These are phyloP conservation scores for Drosophila lutescens DNA, from an alignment of 2,888 invertebrate species.

Conservation along the genomic window DNA sequence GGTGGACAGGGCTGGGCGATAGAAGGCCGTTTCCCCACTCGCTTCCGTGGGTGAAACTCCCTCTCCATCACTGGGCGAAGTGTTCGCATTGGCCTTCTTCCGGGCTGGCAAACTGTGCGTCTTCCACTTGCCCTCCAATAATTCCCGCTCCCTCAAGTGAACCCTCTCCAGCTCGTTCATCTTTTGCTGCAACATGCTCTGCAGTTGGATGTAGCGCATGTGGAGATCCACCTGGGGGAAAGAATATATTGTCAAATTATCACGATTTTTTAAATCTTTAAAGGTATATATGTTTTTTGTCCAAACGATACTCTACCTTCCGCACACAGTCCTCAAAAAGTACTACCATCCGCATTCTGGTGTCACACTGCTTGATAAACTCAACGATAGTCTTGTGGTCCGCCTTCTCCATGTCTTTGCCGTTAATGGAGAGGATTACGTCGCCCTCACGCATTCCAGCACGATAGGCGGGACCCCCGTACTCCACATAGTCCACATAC, in stretches of 20 bases:
- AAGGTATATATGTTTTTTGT: not conserved
- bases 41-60: slow-evolving; percentile 85
- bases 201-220: slow-evolving; percentile 95
- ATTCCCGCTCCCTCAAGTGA: slow-evolving; percentile 91
- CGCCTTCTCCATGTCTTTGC: slow-evolving; percentile 97
- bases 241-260: not conserved
- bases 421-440: slow-evolving; percentile 97
- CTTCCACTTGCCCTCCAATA: slow-evolving; percentile 94
- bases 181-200: slow-evolving; percentile 92
- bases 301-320: slow-evolving; percentile 86
- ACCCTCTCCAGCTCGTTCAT: slow-evolving; percentile 93
- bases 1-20: slow-evolving; percentile 91
- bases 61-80: slow-evolving; percentile 85
- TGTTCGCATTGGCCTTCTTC: slow-evolving; percentile 89
- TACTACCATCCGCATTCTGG: slow-evolving; percentile 97
- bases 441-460: slow-evolving; percentile 98
- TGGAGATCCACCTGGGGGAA: slow-evolving; percentile 90
- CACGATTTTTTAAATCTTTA: not conserved
- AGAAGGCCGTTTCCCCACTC: slow-evolving; percentile 85
- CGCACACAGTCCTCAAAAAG: slow-evolving; percentile 98
- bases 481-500: slow-evolving; percentile 98
- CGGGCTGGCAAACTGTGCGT: slow-evolving; percentile 94
- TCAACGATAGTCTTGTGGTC: slow-evolving; percentile 96
- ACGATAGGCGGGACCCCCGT: slow-evolving; percentile 94
- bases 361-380: slow-evolving; percentile 94